Conservation (phyloP, 2,888 invertebrate genomes). For the Pollenia angustigena region DNA sequence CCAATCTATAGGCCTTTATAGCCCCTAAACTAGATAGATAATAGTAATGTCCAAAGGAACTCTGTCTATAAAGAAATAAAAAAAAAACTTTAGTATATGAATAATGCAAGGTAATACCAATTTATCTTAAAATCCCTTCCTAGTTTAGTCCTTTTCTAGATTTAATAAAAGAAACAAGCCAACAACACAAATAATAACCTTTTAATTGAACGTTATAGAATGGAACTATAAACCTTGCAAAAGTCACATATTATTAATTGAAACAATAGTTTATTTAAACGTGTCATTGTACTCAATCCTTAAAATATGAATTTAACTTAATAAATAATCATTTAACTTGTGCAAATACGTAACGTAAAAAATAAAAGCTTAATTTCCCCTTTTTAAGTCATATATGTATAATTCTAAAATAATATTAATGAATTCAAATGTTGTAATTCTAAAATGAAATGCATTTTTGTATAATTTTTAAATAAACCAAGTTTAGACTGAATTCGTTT, state of each 20-base stretch:
- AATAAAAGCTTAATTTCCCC: not conserved
- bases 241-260: conserved; percentile 50
- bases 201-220: conserved; percentile 35
- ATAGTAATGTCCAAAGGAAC: conserved; percentile 64
- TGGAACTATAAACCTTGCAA: conserved; percentile 70
- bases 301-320: conserved; percentile 7
- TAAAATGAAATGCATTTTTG: conserved; percentile 8
- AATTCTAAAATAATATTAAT: not conserved
- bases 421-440: not conserved
- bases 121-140: conserved; percentile 10
- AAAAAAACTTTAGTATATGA: conserved; percentile 44
- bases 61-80: conserved; percentile 40
- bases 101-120: conserved; percentile 47
- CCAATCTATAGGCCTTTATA: conserved; percentile 41
- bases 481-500: conserved; percentile 64
- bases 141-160: conserved; percentile 40
- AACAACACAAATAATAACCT: not conserved
- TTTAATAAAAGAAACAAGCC: conserved; percentile 17
- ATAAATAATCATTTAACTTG: conserved; percentile 5
- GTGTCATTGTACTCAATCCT: not conserved
- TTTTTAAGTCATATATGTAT: not conserved
- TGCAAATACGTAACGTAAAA: conserved; percentile 19
- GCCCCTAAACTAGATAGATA: conserved; percentile 67
- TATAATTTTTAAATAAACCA: conserved; percentile 33
- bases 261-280: conserved; percentile 38